Base-by-base conservation (phyloP, 2,113 vertebrate genomes). In the Macquaria australasica region DNA sequence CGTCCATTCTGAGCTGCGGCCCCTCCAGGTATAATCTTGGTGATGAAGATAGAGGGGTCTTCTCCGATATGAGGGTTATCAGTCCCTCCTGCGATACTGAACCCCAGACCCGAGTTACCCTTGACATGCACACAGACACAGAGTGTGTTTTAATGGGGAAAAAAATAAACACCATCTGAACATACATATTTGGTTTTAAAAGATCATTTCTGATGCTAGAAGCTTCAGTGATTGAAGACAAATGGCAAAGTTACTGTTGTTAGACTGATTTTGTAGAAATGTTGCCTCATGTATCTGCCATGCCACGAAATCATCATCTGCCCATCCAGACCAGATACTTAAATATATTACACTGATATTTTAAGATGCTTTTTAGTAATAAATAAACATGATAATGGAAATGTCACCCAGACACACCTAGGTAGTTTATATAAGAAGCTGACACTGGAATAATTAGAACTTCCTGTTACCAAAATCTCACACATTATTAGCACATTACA, bases 1-100 rank as follows among this genome's bases (percentile, higher is more conserved):
- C 98, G 95, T 92, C 98, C 98, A 77, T 99, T 98, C 93, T 99
- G 98, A 25, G 98, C 98, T 73, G 98, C 98, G 69, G 98, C 98
- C 90, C 98, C 98, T 15, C 98, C 98, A 0, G 97, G 95, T 90
- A 99, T 99, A 89, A 99, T 99, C 96, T 99, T 99, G 64, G 98
- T 99, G 94, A 99, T 99, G 95, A 99, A 99, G 95, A 99, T 99
- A 84, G 98, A 98, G 64, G 98, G 97, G 95, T 99, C 98, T 81
- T 99, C 98, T 87, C 98, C 98, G 82, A 99, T 98, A 84, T 99
- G 98, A 77, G 98, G 98, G 93, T 99, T 99, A 95, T 99, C 98
- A 2, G 97, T 99, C 76, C 98, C 98, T 86, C 98, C 98, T 79
- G 98, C 98, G 87, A 99, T 99, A 93, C 98, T 99, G 94, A 99